Percentiles rank a stretch among this genome's conserved stretches.
Evolutionary conservation across 1,140 invertebrate genomes (phyloP).

Genomic region (Orchestia grillus): DNA sequence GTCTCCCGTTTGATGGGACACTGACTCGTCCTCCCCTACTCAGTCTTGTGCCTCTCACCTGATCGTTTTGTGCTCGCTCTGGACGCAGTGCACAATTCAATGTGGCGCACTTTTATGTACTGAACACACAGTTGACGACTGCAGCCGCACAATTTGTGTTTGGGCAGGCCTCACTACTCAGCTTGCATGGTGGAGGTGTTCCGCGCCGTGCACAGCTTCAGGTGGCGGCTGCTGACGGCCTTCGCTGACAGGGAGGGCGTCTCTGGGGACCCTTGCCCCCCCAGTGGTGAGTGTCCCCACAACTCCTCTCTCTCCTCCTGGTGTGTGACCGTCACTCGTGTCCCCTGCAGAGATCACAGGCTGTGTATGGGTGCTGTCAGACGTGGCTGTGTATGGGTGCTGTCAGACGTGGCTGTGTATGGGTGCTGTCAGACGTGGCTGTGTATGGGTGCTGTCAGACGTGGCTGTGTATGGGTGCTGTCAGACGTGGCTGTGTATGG

Average conservation of each 20-base stretch:
- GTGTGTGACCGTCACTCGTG: background rate
- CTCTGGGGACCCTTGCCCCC: background rate
- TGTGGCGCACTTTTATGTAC: too few relatives aligned
- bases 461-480: too few relatives aligned
- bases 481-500: too few relatives aligned
- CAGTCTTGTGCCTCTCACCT: too few relatives aligned
- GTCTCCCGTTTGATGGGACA: too few relatives aligned
- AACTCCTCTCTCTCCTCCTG: background rate
- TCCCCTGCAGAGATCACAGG: background rate
- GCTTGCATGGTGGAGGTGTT: slow-evolving; percentile 65
- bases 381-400: too few relatives aligned
- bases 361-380: too few relatives aligned
- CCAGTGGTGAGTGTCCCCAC: background rate
- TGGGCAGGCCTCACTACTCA: slow-evolving; percentile 60
- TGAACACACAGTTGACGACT: background rate
- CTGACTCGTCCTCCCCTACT: too few relatives aligned
- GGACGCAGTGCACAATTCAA: too few relatives aligned
- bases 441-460: too few relatives aligned
- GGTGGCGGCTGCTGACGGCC: slow-evolving; percentile 61
- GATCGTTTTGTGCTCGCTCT: too few relatives aligned
- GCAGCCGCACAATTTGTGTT: background rate
- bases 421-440: background rate
- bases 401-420: too few relatives aligned
- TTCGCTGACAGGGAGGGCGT: slow-evolving; percentile 52
- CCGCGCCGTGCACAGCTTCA: slow-evolving; percentile 64